Base-by-base conservation (phyloP, 1,140 invertebrate species). In the Polyergus mexicanus region DNA sequence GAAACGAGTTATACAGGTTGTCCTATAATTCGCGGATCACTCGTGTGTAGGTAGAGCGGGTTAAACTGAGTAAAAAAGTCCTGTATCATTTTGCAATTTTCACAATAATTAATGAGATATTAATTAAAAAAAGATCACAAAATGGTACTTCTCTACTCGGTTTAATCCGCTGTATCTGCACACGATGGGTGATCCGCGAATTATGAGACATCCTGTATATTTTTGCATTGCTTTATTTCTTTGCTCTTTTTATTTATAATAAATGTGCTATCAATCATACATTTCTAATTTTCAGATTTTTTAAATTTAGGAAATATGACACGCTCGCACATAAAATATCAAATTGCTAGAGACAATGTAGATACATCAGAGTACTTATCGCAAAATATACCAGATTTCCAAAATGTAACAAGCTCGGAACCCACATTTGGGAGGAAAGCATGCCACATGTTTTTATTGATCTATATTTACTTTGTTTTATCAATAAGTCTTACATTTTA, bases 401-500 rank as follows among this genome's bases (percentile, higher is more conserved):
- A 93, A 86, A 91, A 75, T 68, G 47, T 88, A 35, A 85, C 90
- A 0, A 94, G 93, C 78, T 89, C 90, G 63, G 89, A 92, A 56
- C 56, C 74, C 51, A 77, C 93, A 47, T 90, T 94, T 86, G 93
- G 93, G 91, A 92, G 86, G 85, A 93, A 92, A 89, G 87, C 93
- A 68, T 86, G 95, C 11, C 93, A 95, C 86, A 96, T 95, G 11
- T 71, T 94, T 28, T 63, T 95, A 65, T 92, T 98, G 51, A 97
- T 99, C 81, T 92, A 97, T 3, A 94, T 98, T 44, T 99, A 99
- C 94, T 99, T 99, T 94, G 95, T 97, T 6, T 96, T 99, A 77
- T 99, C 98, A 8, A 98, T 99, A 91, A 97, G 98, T 74, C 96
- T 99, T n/a, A 99, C 98, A 22, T 99, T 99, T 95, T 99, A 99